Evolutionary conservation across 2,888 invertebrate species (phyloP).

Genomic region (Leptopilina syphax): DNA sequence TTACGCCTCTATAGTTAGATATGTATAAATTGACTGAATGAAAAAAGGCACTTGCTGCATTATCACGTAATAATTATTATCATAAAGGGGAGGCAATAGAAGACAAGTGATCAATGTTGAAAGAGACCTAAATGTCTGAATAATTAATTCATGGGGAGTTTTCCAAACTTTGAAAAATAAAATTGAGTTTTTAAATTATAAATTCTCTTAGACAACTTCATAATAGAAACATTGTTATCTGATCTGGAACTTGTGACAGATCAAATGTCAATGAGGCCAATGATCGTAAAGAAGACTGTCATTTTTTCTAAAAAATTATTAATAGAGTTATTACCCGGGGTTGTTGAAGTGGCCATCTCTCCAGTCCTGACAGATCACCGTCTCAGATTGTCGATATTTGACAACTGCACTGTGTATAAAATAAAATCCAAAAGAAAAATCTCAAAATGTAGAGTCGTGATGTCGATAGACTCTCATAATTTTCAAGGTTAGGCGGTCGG

Average conservation of each 20-base stretch:
- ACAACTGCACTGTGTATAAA: constrained; percentile 47
- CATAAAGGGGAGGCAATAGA: background rate
- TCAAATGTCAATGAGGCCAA: constrained; percentile 27
- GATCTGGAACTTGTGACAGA: background rate
- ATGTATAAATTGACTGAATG: background rate
- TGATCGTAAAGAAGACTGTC: constrained; percentile 11
- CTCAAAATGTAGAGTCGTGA: constrained; percentile 32
- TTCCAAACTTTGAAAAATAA: background rate
- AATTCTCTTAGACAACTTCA: background rate
- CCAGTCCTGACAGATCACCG: constrained; percentile 22
- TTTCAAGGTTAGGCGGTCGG: constrained; percentile 63
- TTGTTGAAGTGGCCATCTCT: constrained; percentile 65
- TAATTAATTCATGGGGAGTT: background rate
- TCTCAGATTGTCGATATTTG: constrained; percentile 50
- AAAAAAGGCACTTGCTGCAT: background rate
- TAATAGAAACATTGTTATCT: background rate
- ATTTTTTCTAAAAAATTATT: constrained; percentile 4
- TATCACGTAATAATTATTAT: background rate
- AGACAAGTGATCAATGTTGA: background rate
- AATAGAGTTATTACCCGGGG: constrained; percentile 58
- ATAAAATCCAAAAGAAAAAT: constrained; percentile 49
- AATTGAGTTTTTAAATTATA: background rate
- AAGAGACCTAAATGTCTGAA: background rate
- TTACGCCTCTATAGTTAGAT: background rate
- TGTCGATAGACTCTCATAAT: constrained; percentile 39